These are phyloP conservation scores for Temnothorax ravouxi DNA, from an alignment of 2,888 invertebrate genomes.

Conservation along the genomic window DNA sequence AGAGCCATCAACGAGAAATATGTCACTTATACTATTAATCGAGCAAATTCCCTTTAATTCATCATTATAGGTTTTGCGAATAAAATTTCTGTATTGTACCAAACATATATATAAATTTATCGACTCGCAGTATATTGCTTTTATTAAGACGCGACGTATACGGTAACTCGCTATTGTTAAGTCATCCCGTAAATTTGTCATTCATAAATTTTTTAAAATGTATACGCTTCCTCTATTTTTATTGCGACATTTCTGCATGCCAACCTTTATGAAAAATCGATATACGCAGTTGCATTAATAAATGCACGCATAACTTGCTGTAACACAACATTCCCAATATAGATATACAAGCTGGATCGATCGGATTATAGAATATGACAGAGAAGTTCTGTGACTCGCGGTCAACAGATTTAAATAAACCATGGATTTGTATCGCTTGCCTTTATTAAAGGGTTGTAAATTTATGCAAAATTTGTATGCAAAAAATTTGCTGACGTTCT, in stretches of 20 bases:
- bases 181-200: not conserved
- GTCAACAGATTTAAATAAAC: not conserved
- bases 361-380: not conserved
- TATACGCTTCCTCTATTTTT: constrained; percentile 3
- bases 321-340: not conserved
- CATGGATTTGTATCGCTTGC: not conserved
- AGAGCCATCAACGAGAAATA: constrained; percentile 5
- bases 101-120: constrained; percentile 19
- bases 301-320: not conserved
- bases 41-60: constrained; percentile 2
- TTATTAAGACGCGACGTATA: not conserved
- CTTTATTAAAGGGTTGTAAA: not conserved
- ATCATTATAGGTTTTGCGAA: constrained; percentile 27
- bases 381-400: not conserved
- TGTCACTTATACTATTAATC: not conserved
- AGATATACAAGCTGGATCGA: not conserved
- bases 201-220: constrained; percentile 13
- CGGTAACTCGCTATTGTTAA: constrained; percentile 13
- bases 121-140: constrained; percentile 16
- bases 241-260: not conserved
- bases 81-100: not conserved
- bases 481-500: not conserved
- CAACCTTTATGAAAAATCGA: not conserved
- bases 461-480: no score
- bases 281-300: constrained; percentile 5